These are phyloP conservation scores for Laupala kohalensis DNA, from an alignment of 1,140 invertebrate species.

Conservation along the genomic window DNA sequence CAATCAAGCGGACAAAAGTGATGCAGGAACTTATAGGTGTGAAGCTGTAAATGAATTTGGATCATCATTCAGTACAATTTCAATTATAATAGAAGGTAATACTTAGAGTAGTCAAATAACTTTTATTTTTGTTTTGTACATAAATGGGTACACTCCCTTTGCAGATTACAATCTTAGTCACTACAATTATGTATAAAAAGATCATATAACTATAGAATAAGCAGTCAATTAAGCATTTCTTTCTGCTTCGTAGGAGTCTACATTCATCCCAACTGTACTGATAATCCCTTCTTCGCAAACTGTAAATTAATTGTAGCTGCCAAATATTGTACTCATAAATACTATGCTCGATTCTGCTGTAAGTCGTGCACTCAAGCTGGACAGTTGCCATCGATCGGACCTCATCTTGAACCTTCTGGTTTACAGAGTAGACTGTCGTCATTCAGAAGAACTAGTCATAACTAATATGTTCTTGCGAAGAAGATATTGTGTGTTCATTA, in stretches of 20 bases:
- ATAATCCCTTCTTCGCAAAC: conserved; percentile 79
- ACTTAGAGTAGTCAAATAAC: no score
- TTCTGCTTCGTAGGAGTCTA: conserved; percentile 42
- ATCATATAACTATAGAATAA: not conserved
- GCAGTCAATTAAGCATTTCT: not conserved
- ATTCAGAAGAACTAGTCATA: not conserved
- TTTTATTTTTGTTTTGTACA: no score
- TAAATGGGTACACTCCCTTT: no score
- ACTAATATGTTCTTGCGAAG: not conserved
- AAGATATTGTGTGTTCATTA: not conserved
- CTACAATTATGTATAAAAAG: not conserved
- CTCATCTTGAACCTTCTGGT: conserved; percentile 6
- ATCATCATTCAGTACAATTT: conserved; percentile 40
- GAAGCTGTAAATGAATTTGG: conserved; percentile 58
- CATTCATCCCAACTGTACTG: conserved; percentile 64
- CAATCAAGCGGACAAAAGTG: conserved; percentile 40
- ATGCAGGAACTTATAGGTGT: conserved; percentile 67
- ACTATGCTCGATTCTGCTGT: conserved; percentile 89
- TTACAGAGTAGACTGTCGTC: not conserved
- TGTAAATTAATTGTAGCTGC: conserved; percentile 73
- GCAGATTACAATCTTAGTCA: not conserved
- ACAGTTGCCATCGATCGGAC: conserved; percentile 32
- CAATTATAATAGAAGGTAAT: conserved; percentile 59
- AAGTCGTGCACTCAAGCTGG: conserved; percentile 76
- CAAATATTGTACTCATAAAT: conserved; percentile 68